Percentiles rank a stretch among this genome's conserved stretches.
Evolutionary conservation across 2,888 invertebrate species (phyloP).

Genomic region (Epinotia nisella): DNA sequence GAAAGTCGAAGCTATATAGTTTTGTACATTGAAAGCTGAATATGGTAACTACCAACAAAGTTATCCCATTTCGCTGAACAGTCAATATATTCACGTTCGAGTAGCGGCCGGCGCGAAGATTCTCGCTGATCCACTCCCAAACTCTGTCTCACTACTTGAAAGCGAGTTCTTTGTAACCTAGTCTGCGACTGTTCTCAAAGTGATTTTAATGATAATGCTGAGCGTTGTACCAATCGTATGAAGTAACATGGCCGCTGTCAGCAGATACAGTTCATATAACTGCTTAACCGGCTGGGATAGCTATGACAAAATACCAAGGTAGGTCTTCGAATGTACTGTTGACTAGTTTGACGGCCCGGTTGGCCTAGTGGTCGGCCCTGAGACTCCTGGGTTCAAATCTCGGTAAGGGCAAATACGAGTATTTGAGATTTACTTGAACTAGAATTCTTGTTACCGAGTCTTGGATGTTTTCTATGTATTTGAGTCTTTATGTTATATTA

Average conservation of each 20-base stretch:
- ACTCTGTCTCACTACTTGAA: background rate
- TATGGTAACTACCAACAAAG: slow-evolving; percentile 5
- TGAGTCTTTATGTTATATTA: no score
- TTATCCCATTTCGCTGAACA: slow-evolving; percentile 1
- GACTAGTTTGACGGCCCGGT: no score
- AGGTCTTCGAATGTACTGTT: slow-evolving; percentile 54
- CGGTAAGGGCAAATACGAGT: no score
- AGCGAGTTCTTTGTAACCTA: background rate
- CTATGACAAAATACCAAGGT: slow-evolving; percentile 96
- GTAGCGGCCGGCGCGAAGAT: background rate
- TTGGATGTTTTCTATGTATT: no score
- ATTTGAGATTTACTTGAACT: no score
- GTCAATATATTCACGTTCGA: background rate
- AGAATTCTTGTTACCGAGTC: no score
- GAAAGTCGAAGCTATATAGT: slow-evolving; percentile 13
- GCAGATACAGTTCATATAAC: slow-evolving; percentile 95
- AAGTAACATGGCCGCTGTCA: slow-evolving; percentile 86
- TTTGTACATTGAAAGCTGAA: slow-evolving; percentile 11
- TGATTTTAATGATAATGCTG: slow-evolving; percentile 22
- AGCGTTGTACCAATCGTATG: background rate
- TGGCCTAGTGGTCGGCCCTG: no score
- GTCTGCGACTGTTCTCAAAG: slow-evolving; percentile 5
- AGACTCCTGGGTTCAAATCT: no score
- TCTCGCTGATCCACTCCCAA: background rate
- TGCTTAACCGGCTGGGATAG: slow-evolving; percentile 96